These are phyloP conservation scores for Cerastis rubricosa DNA, from an alignment of 2,888 invertebrate genomes.

Conservation along the genomic window DNA sequence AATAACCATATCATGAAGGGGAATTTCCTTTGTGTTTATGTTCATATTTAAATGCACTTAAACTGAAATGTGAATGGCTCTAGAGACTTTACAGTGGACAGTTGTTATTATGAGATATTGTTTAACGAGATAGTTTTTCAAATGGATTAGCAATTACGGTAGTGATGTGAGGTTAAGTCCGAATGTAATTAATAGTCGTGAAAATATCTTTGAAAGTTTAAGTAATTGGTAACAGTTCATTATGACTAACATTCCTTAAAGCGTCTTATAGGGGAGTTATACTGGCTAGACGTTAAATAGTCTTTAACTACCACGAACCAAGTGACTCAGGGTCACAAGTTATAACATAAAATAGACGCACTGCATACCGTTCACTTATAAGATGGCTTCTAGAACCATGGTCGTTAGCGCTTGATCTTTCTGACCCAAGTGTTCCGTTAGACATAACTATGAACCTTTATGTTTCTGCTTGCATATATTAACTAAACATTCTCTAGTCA, in stretches of 20 bases:
- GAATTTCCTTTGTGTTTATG: slow-evolving; percentile 24
- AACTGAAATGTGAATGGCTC: neutral
- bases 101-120: neutral
- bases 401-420: slow-evolving; percentile 61
- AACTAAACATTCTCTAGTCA: slow-evolving; percentile 29
- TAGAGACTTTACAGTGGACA: slow-evolving; percentile 3
- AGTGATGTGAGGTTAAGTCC: neutral
- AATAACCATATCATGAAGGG: slow-evolving; percentile 32
- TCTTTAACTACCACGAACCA: slow-evolving; percentile 10
- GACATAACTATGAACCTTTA: slow-evolving; percentile 51
- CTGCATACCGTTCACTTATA: slow-evolving; percentile 51
- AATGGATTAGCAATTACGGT: neutral
- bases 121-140: neutral
- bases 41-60: slow-evolving; percentile 14
- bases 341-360: slow-evolving; percentile 46
- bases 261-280: neutral
- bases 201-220: neutral
- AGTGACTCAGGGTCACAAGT: slow-evolving; percentile 38
- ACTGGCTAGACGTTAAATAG: slow-evolving; percentile 42
- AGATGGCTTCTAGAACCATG: slow-evolving; percentile 47
- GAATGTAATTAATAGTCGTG: neutral
- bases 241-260: slow-evolving; percentile 8
- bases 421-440: slow-evolving; percentile 60
- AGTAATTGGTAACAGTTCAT: neutral
- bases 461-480: slow-evolving; percentile 57